Evolutionary conservation across 2,113 vertebrate species (phyloP).

Genomic region (Malurus elegans): DNA sequence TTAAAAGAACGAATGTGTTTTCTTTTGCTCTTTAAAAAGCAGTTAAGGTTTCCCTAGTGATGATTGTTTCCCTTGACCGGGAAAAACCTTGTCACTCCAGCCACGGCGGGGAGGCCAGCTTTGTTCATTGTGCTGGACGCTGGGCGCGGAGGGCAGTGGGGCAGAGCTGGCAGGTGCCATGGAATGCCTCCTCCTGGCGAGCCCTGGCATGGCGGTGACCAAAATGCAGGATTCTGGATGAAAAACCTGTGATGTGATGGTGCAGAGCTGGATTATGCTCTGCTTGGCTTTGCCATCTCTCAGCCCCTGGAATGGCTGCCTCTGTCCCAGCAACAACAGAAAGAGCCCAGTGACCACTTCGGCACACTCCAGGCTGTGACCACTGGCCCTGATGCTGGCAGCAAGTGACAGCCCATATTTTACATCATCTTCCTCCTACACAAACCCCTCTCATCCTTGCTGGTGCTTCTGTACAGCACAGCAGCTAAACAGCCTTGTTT

Average conservation of each 20-base stretch:
- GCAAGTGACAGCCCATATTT: background rate
- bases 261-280: background rate
- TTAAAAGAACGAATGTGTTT: slow-evolving; percentile 56
- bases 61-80: slow-evolving; percentile 33
- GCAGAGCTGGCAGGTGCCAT: slow-evolving; percentile 47
- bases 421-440: background rate
- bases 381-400: background rate
- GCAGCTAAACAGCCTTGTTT: background rate
- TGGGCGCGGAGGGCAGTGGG: background rate
- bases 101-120: background rate
- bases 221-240: background rate
- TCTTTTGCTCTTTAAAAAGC: slow-evolving; percentile 50
- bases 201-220: background rate
- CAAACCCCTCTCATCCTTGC: background rate
- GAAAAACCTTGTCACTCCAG: slow-evolving; percentile 26
- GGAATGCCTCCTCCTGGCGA: background rate
- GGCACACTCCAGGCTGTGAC: background rate
- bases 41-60: slow-evolving; percentile 71
- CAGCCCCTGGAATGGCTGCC: background rate
- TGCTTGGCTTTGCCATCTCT: background rate
- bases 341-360: background rate
- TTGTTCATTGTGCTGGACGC: slow-evolving; percentile 43
- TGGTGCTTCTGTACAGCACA: background rate
- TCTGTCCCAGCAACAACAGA: background rate
- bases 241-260: background rate